Evolutionary conservation across 1,140 invertebrate genomes (phyloP).

Genomic region (Bombus haemorrhoidalis): DNA sequence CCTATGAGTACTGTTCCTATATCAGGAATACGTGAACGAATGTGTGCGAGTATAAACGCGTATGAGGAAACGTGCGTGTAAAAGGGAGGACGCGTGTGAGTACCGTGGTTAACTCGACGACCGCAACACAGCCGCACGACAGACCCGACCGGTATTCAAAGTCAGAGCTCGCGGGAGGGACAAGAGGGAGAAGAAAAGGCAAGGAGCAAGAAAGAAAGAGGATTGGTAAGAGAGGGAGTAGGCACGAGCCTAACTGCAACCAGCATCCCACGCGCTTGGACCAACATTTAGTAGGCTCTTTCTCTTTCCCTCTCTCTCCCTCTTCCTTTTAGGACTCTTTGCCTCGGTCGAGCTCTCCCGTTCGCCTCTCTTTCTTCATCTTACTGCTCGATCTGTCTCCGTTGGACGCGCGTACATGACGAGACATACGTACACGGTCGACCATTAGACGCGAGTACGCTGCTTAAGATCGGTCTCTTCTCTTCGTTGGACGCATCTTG

Average conservation of each 20-base stretch:
- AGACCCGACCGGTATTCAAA: constrained; percentile 80
- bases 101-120: constrained; percentile 56
- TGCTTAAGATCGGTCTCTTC: constrained; percentile 30
- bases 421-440: constrained; percentile 48
- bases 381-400: not conserved
- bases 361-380: constrained; percentile 10
- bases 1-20: not conserved
- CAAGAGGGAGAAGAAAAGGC: constrained; percentile 44
- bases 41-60: not conserved
- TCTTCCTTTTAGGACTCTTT: constrained; percentile 7
- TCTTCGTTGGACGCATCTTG: not conserved
- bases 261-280: constrained; percentile 77
- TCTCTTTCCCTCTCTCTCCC: constrained; percentile 48
- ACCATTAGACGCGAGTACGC: constrained; percentile 58
- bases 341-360: not conserved
- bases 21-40: not conserved
- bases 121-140: constrained; percentile 70
- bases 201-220: constrained; percentile 34
- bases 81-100: constrained; percentile 30
- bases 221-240: constrained; percentile 67
- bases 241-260: constrained; percentile 80
- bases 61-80: not conserved
- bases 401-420: constrained; percentile 35
- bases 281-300: constrained; percentile 72
- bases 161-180: constrained; percentile 67